phyloP scores from a whole-genome alignment of 2,113 vertebrate genomes.

The Dasyornis broadbenti region DNA sequence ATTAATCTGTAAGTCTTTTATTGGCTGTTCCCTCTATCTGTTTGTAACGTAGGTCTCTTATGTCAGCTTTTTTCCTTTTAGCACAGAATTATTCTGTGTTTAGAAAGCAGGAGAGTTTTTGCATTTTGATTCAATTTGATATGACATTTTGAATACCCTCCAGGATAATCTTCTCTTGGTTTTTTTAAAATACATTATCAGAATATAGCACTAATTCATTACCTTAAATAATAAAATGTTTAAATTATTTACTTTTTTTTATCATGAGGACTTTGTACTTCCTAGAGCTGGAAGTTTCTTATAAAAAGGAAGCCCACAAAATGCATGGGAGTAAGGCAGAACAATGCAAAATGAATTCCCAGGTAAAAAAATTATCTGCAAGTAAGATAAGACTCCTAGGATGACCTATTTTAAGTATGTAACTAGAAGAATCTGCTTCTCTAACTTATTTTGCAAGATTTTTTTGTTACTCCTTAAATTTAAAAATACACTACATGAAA shows the following conservation, averaged over 20 bases:
- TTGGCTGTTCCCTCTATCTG: neutral
- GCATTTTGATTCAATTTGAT: neutral
- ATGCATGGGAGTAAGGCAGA: neutral
- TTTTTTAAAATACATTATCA: neutral
- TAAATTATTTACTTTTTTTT: neutral
- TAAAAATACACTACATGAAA: neutral
- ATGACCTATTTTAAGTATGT: neutral
- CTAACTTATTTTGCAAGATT: neutral
- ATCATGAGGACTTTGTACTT: neutral
- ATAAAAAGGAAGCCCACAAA: neutral
- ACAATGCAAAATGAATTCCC: neutral
- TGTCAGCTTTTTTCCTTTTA: neutral
- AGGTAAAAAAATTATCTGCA: neutral
- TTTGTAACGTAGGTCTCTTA: neutral
- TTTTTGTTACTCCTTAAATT: neutral
- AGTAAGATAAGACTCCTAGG: neutral
- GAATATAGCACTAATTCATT: neutral
- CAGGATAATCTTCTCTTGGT: neutral
- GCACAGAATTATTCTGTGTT: neutral
- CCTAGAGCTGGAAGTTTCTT: neutral
- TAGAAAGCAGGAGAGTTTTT: neutral
- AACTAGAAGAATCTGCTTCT: neutral
- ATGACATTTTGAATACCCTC: neutral
- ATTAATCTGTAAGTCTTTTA: neutral
- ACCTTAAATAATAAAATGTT: neutral